These are phyloP conservation scores for Tringa solitaria DNA, from an alignment of 2,113 vertebrate genomes.

Conservation along the genomic window DNA sequence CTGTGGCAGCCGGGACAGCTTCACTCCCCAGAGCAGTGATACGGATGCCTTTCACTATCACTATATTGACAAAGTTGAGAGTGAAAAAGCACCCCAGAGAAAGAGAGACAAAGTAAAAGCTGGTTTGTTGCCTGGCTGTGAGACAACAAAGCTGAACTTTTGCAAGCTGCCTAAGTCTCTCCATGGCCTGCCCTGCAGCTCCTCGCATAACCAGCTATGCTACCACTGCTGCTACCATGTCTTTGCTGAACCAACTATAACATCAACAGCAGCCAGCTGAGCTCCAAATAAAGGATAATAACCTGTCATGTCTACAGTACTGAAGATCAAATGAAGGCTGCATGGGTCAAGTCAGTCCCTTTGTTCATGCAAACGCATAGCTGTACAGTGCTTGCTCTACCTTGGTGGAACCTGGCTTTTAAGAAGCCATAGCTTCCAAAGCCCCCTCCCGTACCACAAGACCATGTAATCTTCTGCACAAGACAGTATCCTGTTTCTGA, in stretches of 20 bases:
- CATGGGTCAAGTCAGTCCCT: neutral
- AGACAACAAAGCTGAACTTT: neutral
- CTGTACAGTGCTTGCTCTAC: neutral
- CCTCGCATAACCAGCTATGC: rapidly evolving
- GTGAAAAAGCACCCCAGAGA: neutral
- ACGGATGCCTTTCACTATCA: neutral
- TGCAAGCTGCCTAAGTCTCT: neutral
- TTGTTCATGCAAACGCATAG: neutral
- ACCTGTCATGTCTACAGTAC: neutral
- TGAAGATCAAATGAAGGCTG: neutral
- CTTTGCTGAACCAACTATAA: neutral
- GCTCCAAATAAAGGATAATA: neutral
- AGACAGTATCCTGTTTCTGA: neutral
- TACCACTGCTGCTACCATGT: neutral
- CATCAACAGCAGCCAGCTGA: neutral
- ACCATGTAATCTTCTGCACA: neutral
- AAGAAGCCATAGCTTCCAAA: neutral
- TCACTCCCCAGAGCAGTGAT: rapidly evolving
- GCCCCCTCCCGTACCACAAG: neutral
- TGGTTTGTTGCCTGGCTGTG: neutral
- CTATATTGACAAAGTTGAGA: neutral
- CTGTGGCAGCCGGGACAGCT: neutral
- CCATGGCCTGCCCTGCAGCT: neutral
- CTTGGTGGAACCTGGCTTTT: neutral
- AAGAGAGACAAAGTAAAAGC: neutral